Percentiles rank a stretch among this genome's conserved stretches.
Evolutionary conservation across 2,888 invertebrate species (phyloP).

Genomic region (Mythimna vitellina): DNA sequence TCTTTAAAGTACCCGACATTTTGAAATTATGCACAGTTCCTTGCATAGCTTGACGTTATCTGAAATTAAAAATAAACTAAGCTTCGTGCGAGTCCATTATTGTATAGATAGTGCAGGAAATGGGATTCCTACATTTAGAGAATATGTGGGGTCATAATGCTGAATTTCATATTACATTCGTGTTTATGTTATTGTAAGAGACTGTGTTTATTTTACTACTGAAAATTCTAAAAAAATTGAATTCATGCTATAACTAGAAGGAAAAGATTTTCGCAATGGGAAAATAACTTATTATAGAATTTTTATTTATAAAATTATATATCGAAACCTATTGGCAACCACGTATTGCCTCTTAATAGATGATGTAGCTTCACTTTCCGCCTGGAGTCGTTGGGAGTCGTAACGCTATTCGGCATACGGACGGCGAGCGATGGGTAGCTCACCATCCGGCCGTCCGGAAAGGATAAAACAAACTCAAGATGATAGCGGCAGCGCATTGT

Average conservation of each 20-base stretch:
- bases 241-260: neutral
- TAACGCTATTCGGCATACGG: too few species aligned
- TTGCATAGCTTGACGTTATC: slow-evolving; percentile 59
- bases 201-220: slow-evolving; percentile 1
- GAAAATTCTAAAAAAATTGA: neutral
- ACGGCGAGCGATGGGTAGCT: too few species aligned
- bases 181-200: slow-evolving; percentile 19
- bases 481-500: too few species aligned
- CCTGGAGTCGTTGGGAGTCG: too few species aligned
- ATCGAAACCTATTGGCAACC: too few species aligned
- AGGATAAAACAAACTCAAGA: too few species aligned
- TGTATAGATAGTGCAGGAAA: slow-evolving; percentile 34
- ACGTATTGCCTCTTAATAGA: too few species aligned
- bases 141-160: slow-evolving; percentile 27
- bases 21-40: slow-evolving; percentile 54
- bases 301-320: neutral
- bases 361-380: too few species aligned
- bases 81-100: slow-evolving; percentile 49
- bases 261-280: neutral
- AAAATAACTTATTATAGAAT: neutral
- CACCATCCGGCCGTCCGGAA: too few species aligned
- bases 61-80: slow-evolving; percentile 63
- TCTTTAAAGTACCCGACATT: slow-evolving; percentile 46
- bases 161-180: slow-evolving; percentile 24
- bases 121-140: slow-evolving; percentile 20